Evolutionary conservation across 2,888 invertebrate genomes (phyloP).

Genomic region (Parnassius glacialis): DNA sequence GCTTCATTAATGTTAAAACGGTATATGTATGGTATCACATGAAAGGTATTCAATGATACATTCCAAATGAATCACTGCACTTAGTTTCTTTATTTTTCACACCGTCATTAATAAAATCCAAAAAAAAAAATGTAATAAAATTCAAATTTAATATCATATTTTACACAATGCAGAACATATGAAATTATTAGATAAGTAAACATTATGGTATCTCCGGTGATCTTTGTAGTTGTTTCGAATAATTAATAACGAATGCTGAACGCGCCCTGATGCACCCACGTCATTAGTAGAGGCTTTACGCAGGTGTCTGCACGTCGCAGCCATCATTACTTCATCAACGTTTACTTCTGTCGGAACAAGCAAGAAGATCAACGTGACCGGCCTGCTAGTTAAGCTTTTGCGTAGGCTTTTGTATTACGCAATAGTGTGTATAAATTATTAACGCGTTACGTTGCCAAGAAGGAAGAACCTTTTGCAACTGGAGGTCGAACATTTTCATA

Average conservation of each 20-base stretch:
- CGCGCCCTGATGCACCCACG: conserved; percentile 20
- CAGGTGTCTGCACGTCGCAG: conserved; percentile 9
- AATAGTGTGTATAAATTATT: conserved; percentile 16
- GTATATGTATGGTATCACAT: no score
- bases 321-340: conserved; percentile 29
- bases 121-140: no score
- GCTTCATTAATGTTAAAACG: no score
- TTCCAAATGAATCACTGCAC: no score
- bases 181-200: no score
- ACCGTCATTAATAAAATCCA: no score
- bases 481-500: conserved; percentile 15
- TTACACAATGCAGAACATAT: no score
- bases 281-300: conserved; percentile 24
- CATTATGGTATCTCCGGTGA: neutral
- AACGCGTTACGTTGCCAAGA: conserved; percentile 45
- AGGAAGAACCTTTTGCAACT: conserved; percentile 45
- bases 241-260: conserved; percentile 17
- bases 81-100: no score
- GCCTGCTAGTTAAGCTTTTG: conserved; percentile 41
- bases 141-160: no score
- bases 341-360: conserved; percentile 15
- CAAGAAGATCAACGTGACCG: conserved; percentile 45
- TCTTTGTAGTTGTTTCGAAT: neutral
- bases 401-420: conserved; percentile 38
- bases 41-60: no score